A percentile compares a stretch with the other conserved stretches of the same genome.
phyloP scores from a whole-genome alignment of 53 echinoderm and acorn worm species.

The Astropecten irregularis region DNA sequence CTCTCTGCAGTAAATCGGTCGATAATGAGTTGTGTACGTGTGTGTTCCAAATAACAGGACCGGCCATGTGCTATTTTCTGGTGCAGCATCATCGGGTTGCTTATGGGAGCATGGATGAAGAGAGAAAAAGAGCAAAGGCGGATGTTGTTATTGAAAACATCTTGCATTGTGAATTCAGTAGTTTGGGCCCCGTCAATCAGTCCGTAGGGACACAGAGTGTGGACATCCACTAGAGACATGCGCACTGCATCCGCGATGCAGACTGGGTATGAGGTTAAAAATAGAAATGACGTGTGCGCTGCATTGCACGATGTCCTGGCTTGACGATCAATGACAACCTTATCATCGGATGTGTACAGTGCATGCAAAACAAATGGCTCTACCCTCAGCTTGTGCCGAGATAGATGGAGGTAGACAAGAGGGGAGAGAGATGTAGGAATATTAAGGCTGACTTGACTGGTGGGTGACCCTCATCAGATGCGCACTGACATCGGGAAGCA shows the following conservation, averaged over 20 bases:
- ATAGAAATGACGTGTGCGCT: conserved; percentile 14
- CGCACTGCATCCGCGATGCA: too few relatives aligned
- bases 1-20: conserved; percentile 36
- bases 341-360: conserved; percentile 36
- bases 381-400: neutral
- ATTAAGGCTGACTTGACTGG: too few relatives aligned
- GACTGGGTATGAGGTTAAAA: neutral
- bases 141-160: neutral
- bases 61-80: conserved; percentile 7
- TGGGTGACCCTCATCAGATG: too few relatives aligned
- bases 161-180: neutral
- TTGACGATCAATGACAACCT: conserved; percentile 47
- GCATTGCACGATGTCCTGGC: conserved; percentile 29
- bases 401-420: neutral
- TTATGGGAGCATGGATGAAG: too few relatives aligned
- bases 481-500: too few relatives aligned
- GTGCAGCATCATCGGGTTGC: neutral
- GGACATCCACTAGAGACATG: conserved; percentile 6
- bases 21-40: conserved; percentile 18
- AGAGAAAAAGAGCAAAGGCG: neutral
- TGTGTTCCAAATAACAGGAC: conserved; percentile 1
- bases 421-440: too few relatives aligned
- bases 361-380: conserved; percentile 35
- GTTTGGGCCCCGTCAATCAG: neutral
- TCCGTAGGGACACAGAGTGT: neutral